Base-by-base conservation (phyloP, 2,113 vertebrate species). In the Corynorhinus townsendii region DNA sequence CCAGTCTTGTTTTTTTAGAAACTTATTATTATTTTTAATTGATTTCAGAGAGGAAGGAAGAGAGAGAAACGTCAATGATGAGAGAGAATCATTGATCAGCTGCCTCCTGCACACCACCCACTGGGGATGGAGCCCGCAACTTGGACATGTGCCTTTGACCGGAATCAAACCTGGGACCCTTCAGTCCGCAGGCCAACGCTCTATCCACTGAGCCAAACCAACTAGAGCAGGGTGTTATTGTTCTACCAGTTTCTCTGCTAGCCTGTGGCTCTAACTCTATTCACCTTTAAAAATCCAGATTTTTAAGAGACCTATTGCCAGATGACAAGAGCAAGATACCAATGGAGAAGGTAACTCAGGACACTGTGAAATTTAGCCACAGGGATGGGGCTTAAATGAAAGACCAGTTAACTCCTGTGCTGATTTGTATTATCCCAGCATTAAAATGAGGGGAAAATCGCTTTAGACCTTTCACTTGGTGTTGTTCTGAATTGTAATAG, bases 261-360 rank as follows among this genome's bases (percentile, higher is more conserved):
- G 97, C 97, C 97, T 96, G 45, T 52, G 64, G 89, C 62, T 96
- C 91, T 92, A 95, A 94, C 5, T 73, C 52, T 93, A 85, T 96
- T 97, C 97, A 95, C 79, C 96, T 96, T 90, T 73, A 88, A 96
- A 97, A 94, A 96, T 92, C 96, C 83, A 76, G 69, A 86, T 96
- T 98, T 96, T 94, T 59, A 64, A 95, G 88, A 89, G 91, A 94
- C 95, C 86, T 89, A 52, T 45, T 62, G 33, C 56, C 33, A 73
- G 88, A 64, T 5, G 19, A 84, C 45, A 82, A 45, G 86, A 69
- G 82, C 7, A n/a, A 76, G 84, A 75, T 84, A 79, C 73, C 71
- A 94, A 88, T 90, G 92, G 89, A 35, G 56, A 91, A 26, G 83
- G 90, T 91, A 95, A 95, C 94, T 28, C 47, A 92, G 75, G 84